Conservation (phyloP, 2,888 invertebrate genomes). For the Pyrrhosoma nymphula region DNA sequence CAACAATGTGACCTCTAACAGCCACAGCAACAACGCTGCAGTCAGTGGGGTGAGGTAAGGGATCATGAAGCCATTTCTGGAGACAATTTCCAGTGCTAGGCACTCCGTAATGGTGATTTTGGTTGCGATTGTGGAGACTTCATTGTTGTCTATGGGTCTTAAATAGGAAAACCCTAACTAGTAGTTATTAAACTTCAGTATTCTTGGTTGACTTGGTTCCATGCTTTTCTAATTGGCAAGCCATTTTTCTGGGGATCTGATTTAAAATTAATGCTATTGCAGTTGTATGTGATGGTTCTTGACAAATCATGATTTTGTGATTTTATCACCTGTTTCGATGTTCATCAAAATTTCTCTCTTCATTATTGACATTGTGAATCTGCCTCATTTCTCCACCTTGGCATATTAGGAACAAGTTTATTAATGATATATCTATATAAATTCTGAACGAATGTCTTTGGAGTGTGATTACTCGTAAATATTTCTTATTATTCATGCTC, state of each 20-base stretch:
- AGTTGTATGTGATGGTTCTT: no score
- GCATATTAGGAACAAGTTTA: no score
- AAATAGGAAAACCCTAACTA: not conserved
- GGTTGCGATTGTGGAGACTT: not conserved
- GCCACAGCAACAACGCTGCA: slow-evolving; percentile 53
- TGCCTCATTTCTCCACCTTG: no score
- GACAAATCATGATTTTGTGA: no score
- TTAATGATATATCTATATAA: no score
- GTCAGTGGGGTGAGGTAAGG: slow-evolving; percentile 67
- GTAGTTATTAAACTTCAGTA: not conserved
- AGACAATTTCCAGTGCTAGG: not conserved
- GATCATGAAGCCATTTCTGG: not conserved
- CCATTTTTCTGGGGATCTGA: not conserved
- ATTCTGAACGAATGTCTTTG: no score
- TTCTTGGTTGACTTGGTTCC: not conserved
- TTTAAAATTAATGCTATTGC: not conserved
- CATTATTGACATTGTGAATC: no score
- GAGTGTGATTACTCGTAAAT: no score
- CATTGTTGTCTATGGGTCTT: not conserved
- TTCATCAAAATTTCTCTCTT: no score
- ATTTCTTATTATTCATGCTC: no score
- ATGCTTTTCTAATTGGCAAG: not conserved
- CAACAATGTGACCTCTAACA: slow-evolving; percentile 54
- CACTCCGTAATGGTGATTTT: not conserved
- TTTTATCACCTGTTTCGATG: no score